Conservation (phyloP, 2,113 vertebrate species). For the Macrotis lagotis region DNA sequence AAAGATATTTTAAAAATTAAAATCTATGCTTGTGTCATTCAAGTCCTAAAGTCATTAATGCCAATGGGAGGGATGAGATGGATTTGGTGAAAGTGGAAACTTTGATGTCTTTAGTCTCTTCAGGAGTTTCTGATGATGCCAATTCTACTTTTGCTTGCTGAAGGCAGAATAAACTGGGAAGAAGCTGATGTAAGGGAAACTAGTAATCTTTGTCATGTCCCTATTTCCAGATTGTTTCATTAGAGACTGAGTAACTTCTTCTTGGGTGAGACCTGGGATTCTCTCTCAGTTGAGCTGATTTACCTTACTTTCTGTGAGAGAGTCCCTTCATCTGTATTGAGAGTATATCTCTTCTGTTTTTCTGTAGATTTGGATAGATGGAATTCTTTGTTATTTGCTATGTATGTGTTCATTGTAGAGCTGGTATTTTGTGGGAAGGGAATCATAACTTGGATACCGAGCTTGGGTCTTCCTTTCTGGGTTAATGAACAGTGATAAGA, state of each 20-base stretch:
- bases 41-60: neutral
- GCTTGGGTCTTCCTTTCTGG: neutral
- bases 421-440: neutral
- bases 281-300: too few species aligned
- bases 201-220: neutral
- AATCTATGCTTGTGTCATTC: neutral
- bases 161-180: neutral
- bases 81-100: too few species aligned
- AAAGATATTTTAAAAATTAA: too few species aligned
- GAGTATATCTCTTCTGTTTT: neutral
- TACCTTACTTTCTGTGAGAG: too few species aligned
- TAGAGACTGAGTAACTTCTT: too few species aligned
- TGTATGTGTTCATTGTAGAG: neutral
- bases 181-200: neutral
- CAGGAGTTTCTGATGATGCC: neutral
- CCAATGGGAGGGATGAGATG: too few species aligned
- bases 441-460: neutral
- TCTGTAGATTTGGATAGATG: neutral
- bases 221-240: too few species aligned
- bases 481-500: neutral
- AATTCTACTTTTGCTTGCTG: neutral
- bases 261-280: too few species aligned
- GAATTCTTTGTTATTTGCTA: neutral
- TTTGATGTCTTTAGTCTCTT: neutral
- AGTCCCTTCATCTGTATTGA: neutral